Evolutionary conservation across 2,113 vertebrate genomes (phyloP).

Genomic region (Oryzias woworae): DNA sequence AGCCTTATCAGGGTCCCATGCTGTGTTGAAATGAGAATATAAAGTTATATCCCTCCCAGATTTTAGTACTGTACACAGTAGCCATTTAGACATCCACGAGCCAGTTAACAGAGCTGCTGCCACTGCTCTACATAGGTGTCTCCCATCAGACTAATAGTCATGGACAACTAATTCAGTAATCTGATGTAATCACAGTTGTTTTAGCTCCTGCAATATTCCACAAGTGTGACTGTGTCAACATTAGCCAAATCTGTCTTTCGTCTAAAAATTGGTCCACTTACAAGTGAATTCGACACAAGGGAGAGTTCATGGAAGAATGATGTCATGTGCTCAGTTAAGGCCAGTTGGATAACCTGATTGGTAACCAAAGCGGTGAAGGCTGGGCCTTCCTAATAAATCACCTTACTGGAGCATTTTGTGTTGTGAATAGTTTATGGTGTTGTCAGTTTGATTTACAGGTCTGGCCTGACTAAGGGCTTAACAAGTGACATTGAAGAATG

Average conservation of each 20-base stretch:
- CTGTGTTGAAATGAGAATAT: background rate
- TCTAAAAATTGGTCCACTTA: slow-evolving; percentile 9
- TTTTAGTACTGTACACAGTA: background rate
- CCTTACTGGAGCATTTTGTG: slow-evolving; percentile 56
- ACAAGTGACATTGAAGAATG: slow-evolving; percentile 61
- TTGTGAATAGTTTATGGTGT: slow-evolving; percentile 62
- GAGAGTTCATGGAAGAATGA: slow-evolving; percentile 41
- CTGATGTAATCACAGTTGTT: background rate
- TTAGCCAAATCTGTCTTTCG: background rate
- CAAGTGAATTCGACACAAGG: slow-evolving; percentile 10
- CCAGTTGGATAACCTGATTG: slow-evolving; percentile 65
- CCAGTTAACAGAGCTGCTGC: slow-evolving; percentile 4
- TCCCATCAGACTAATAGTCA: slow-evolving; percentile 8
- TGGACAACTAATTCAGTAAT: background rate
- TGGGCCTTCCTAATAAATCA: slow-evolving; percentile 62
- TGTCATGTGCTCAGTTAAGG: slow-evolving; percentile 44
- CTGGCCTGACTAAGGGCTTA: slow-evolving; percentile 38
- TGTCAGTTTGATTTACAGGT: slow-evolving; percentile 62
- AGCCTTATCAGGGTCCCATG: background rate
- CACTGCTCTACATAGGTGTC: background rate
- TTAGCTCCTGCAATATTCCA: background rate
- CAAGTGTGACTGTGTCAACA: background rate
- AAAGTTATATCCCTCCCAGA: background rate
- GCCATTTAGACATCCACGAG: background rate
- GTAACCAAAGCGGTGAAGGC: slow-evolving; percentile 53